phyloP scores from a whole-genome alignment of 2,113 vertebrate species.

The Cottus gobio region DNA sequence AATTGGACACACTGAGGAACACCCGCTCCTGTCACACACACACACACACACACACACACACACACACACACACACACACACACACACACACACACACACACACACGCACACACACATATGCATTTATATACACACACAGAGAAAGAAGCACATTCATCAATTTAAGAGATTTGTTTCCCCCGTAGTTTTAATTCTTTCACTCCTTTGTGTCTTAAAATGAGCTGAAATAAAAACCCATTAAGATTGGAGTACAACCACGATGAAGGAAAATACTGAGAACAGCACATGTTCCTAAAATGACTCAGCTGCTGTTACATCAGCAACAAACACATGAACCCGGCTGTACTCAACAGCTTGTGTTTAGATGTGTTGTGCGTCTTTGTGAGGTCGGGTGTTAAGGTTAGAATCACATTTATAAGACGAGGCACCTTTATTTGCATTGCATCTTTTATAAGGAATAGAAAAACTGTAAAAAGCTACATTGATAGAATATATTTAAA shows the following conservation, averaged over 20 bases:
- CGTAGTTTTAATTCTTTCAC: constrained; percentile 20
- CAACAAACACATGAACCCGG: constrained; percentile 14
- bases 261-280: constrained; percentile 38
- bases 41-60: constrained; percentile 41
- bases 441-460: background rate
- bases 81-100: constrained; percentile 42
- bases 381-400: background rate
- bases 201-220: constrained; percentile 40
- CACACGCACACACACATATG: constrained; percentile 39
- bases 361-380: background rate
- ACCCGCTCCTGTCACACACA: constrained; percentile 87
- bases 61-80: constrained; percentile 42
- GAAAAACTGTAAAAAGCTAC: background rate
- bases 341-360: constrained; percentile 9
- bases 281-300: constrained; percentile 18
- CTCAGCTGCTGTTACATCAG: constrained; percentile 39
- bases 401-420: background rate
- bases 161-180: constrained; percentile 30
- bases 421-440: background rate
- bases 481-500: background rate
- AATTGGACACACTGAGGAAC: constrained; percentile 94
- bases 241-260: constrained; percentile 24
- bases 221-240: constrained; percentile 28
- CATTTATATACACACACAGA: constrained; percentile 13
- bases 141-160: constrained; percentile 16